Percentiles rank a stretch among this genome's conserved stretches.
These are phyloP conservation scores for Delichon dasypus DNA, from an alignment of 2,797 vertebrate species.

Conservation along the genomic window DNA sequence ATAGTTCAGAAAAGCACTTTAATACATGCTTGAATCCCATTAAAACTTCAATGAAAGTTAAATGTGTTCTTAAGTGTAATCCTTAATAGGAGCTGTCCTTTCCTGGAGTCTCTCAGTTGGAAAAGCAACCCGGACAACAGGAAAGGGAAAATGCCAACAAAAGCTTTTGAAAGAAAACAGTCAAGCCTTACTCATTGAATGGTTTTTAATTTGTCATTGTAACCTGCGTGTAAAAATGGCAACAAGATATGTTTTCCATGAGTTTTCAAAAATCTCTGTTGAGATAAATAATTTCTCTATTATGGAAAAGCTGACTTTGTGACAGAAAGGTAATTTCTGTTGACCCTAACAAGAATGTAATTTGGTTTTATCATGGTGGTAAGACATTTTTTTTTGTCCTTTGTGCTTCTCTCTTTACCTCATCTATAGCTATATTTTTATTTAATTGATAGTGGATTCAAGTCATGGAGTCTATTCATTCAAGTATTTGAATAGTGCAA, in stretches of 20 bases:
- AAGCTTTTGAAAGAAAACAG: not conserved
- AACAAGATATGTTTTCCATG: not conserved
- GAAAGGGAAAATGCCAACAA: not conserved
- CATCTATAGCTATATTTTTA: not conserved
- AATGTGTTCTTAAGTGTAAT: not conserved
- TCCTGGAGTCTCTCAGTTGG: not conserved
- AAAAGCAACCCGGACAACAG: not conserved
- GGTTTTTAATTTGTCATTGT: not conserved
- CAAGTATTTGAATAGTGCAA: not conserved
- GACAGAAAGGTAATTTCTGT: not conserved
- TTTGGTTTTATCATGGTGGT: not conserved
- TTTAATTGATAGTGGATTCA: not conserved
- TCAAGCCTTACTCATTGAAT: not conserved
- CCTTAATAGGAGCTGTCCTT: not conserved
- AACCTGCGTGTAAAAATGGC: not conserved
- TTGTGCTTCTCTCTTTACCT: not conserved
- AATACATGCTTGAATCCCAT: not conserved
- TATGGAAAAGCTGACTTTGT: not conserved
- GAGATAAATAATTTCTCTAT: not conserved
- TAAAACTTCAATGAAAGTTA: not conserved
- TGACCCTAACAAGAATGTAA: not conserved
- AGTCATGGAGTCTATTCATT: not conserved
- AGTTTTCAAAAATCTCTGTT: not conserved
- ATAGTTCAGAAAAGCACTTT: slow-evolving; percentile 14
- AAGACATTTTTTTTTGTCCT: not conserved